phyloP scores from a whole-genome alignment of 2,113 vertebrate species.

The Indri indri region DNA sequence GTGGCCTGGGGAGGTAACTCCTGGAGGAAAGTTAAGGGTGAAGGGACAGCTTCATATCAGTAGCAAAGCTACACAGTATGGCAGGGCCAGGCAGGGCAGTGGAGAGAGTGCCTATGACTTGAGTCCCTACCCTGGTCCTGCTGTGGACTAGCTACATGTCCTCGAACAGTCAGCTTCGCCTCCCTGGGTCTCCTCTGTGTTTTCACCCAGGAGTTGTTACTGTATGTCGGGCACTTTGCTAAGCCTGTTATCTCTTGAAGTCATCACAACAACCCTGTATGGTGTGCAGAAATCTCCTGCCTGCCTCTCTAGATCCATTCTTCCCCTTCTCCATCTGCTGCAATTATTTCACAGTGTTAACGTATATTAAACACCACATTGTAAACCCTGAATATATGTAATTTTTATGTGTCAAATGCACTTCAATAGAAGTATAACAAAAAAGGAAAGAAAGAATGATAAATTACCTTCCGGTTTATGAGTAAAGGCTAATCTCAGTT shows the following conservation, averaged over 20 bases:
- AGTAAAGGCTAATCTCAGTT: background rate
- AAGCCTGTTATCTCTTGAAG: background rate
- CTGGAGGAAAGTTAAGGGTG: background rate
- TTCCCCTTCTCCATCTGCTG: background rate
- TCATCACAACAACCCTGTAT: background rate
- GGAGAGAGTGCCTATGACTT: background rate
- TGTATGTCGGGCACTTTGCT: background rate
- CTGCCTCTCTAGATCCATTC: background rate
- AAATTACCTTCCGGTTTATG: background rate
- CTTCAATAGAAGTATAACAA: background rate
- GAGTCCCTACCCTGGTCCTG: background rate
- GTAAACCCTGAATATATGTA: background rate
- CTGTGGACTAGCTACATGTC: background rate
- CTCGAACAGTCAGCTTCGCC: background rate
- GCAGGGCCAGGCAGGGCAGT: background rate
- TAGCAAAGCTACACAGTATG: background rate
- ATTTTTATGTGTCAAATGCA: background rate
- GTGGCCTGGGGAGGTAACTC: background rate
- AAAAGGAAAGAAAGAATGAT: background rate
- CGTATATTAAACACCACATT: background rate
- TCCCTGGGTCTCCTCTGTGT: background rate
- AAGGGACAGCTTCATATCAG: background rate
- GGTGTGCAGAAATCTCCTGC: background rate
- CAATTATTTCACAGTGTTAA: background rate
- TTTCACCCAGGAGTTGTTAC: background rate